Evolutionary conservation across 2,797 vertebrate genomes (phyloP), one percentile per base, ranked within the genome.

Genomic region (Phrynocephalus vlangalii): DNA sequence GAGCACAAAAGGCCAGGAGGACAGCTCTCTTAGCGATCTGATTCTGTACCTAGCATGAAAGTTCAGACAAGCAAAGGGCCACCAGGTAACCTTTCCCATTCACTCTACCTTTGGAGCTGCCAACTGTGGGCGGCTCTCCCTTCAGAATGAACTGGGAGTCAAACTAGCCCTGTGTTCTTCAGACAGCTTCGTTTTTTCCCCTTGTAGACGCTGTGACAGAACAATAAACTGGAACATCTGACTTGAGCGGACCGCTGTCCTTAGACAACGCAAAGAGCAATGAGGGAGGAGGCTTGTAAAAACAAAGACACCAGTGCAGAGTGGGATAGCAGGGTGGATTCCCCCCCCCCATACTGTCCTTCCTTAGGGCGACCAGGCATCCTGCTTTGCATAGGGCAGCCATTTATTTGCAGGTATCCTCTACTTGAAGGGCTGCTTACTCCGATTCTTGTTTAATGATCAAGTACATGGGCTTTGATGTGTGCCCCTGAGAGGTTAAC

Each of bases 181-280:
- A 71, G 77, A 86, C 79, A 85, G 85, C 76, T 52, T 88, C 78
- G 38, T 48, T 50, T 33, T 56, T 84, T 5, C 3, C 6, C 84
- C 22, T 20, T 0, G 82, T 75, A 56, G 75, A n/a, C 79, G 60
- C 44, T 50, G 79, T 48, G 86, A 87, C 75, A 86, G 56, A 82
- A 75, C 92, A 91, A 70, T 83, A 24, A 18, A 60, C 67, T 80
- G 88, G 75, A 83, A 84, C 48, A 91, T 56, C 79, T 87, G 87
- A 83, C 84, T 75, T 85, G 78, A 92, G 76, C 84, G 44, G 76
- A 67, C 56, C 50, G 10, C 70, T 73, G 16, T 68, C 48, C 78
- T 79, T 26, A 50, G 26, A 26, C 56, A 50, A 66, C 26, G 28
- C 60, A 63, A 50, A 66, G 76, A 78, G n/a, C 82, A 88, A 84